Conservation (phyloP, 1,140 invertebrate genomes). For the Penaeus chinensis region DNA sequence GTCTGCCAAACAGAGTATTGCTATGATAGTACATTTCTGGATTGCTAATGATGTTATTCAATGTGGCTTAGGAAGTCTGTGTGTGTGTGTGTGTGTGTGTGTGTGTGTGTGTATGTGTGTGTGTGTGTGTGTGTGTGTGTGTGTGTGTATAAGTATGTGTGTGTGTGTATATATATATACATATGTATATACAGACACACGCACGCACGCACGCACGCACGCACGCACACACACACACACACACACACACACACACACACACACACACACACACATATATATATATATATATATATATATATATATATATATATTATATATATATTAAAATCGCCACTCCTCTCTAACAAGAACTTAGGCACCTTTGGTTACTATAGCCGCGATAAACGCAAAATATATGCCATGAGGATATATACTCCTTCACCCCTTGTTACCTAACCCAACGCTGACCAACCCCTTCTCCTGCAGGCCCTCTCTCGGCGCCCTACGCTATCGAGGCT, state of each 20-base stretch:
- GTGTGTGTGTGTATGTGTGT: neutral
- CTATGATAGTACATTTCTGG: too few species aligned
- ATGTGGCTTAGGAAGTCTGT: too few species aligned
- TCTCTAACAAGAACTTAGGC: too few species aligned
- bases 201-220: neutral
- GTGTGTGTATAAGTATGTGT: too few species aligned
- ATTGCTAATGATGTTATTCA: too few species aligned
- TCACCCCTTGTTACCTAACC: neutral
- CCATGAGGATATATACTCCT: neutral
- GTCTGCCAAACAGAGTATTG: too few species aligned
- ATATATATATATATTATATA: neutral
- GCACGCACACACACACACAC: neutral
- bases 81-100: neutral
- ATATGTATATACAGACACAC: conserved; percentile 6
- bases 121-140: neutral
- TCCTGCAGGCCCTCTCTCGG: conserved; percentile 41
- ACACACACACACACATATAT: too few species aligned
- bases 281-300: conserved; percentile 19
- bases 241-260: neutral
- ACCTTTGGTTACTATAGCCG: too few species aligned
- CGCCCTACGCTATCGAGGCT: conserved; percentile 51
- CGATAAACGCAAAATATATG: too few species aligned
- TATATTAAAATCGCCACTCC: too few species aligned
- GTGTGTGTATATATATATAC: neutral
- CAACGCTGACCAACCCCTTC: neutral